Evolutionary conservation across 2,888 invertebrate genomes (phyloP).

Genomic region (Dolichomitus sp.): DNA sequence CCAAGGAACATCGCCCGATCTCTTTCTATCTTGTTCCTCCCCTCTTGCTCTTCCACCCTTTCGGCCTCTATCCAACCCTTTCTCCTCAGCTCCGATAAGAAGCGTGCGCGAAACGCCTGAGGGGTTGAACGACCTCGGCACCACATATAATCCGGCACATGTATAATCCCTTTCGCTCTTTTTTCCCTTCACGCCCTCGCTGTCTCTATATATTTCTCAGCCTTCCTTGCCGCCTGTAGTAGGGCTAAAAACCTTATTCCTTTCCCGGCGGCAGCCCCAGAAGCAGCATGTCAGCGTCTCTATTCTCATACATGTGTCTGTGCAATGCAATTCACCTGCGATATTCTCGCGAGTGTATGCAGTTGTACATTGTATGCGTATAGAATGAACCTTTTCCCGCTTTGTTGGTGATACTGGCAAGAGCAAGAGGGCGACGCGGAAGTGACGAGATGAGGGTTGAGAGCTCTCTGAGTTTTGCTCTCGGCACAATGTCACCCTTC

Average conservation of each 20-base stretch:
- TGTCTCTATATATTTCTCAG: constrained; percentile 25
- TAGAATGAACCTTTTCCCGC: constrained; percentile 23
- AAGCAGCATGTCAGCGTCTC: constrained; percentile 28
- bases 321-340: constrained; percentile 19
- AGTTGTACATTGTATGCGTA: constrained; percentile 15
- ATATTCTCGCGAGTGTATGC: neutral
- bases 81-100: constrained; percentile 58
- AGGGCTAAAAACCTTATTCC: constrained; percentile 40
- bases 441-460: constrained; percentile 49
- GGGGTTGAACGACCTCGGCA: constrained; percentile 62
- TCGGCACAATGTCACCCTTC: constrained; percentile 40
- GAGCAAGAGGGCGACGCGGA: constrained; percentile 1
- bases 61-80: constrained; percentile 53
- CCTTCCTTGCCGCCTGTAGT: constrained; percentile 14
- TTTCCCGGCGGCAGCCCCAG: constrained; percentile 6
- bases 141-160: constrained; percentile 5
- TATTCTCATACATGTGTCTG: neutral
- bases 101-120: constrained; percentile 55
- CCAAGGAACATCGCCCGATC: constrained; percentile 52
- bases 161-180: constrained; percentile 30
- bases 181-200: constrained; percentile 37
- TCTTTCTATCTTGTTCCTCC: constrained; percentile 41
- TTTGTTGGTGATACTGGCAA: constrained; percentile 13
- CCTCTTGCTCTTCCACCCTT: constrained; percentile 39
- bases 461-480: constrained; percentile 30